These are phyloP conservation scores for Acromyrmex charruanus DNA, from an alignment of 1,140 invertebrate species.

Conservation along the genomic window DNA sequence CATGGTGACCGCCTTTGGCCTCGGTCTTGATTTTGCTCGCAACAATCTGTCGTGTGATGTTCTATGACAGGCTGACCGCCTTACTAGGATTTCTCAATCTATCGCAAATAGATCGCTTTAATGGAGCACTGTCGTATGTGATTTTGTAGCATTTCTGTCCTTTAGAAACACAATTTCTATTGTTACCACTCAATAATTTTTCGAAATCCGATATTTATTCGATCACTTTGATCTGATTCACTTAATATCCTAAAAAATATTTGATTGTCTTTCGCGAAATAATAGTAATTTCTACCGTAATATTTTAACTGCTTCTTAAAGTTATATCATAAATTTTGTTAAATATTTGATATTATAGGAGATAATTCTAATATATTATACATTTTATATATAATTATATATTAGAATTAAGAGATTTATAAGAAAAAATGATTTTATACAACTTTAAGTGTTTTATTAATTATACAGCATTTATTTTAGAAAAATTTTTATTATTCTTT, in stretches of 20 bases:
- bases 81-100: constrained; percentile 55
- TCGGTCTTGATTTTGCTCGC: constrained; percentile 57
- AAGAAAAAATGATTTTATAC: not conserved
- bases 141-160: constrained; percentile 9
- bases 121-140: not conserved
- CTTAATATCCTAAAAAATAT: not conserved
- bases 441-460: not conserved
- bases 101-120: constrained; percentile 30
- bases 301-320: constrained; percentile 13
- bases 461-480: not conserved
- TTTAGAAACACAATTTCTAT: not conserved
- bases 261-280: not conserved
- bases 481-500: not conserved
- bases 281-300: not conserved
- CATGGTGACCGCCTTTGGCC: constrained; percentile 69
- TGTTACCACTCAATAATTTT: not conserved
- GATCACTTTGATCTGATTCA: not conserved
- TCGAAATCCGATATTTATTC: not conserved
- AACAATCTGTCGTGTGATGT: constrained; percentile 67
- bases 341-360: not conserved
- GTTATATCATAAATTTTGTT: constrained; percentile 8
- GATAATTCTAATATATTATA: too few species aligned
- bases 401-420: not conserved
- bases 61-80: constrained; percentile 63
- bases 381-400: not conserved